These are phyloP conservation scores for Vireo altiloquus DNA, from an alignment of 2,113 vertebrate genomes.

Conservation along the genomic window DNA sequence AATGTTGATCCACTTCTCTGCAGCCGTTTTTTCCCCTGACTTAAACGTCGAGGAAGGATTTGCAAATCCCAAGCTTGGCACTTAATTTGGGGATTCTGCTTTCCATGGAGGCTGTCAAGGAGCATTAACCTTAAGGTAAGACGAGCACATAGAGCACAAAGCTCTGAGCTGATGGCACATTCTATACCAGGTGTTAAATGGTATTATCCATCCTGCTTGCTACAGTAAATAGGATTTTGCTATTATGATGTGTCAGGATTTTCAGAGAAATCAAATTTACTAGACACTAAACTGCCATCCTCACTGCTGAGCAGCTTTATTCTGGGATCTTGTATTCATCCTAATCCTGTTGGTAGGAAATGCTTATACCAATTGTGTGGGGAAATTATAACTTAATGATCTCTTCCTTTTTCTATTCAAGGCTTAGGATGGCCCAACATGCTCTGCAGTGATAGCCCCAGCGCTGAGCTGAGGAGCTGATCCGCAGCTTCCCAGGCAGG, in stretches of 20 bases:
- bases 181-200: constrained; percentile 78
- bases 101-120: constrained; percentile 72
- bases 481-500: constrained; percentile 47
- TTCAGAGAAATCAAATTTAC: constrained; percentile 81
- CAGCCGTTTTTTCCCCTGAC: neutral
- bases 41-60: constrained; percentile 57
- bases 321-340: constrained; percentile 71
- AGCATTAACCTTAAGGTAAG: constrained; percentile 79
- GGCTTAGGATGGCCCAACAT: constrained; percentile 57
- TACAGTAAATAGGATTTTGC: constrained; percentile 83
- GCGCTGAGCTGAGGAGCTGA: constrained; percentile 48
- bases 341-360: constrained; percentile 80
- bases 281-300: constrained; percentile 75
- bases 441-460: constrained; percentile 60
- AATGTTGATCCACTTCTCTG: constrained; percentile 44
- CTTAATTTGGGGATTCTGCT: constrained; percentile 75
- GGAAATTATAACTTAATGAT: constrained; percentile 83
- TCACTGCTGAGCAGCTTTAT: constrained; percentile 78
- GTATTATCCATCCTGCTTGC: constrained; percentile 78
- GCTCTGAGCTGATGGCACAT: constrained; percentile 68
- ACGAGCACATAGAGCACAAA: constrained; percentile 70
- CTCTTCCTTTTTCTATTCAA: constrained; percentile 65
- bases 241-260: constrained; percentile 84
- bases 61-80: constrained; percentile 61
- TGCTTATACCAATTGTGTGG: constrained; percentile 75